Conservation (phyloP, 1,140 invertebrate genomes). For the Scaptomyza montana region DNA sequence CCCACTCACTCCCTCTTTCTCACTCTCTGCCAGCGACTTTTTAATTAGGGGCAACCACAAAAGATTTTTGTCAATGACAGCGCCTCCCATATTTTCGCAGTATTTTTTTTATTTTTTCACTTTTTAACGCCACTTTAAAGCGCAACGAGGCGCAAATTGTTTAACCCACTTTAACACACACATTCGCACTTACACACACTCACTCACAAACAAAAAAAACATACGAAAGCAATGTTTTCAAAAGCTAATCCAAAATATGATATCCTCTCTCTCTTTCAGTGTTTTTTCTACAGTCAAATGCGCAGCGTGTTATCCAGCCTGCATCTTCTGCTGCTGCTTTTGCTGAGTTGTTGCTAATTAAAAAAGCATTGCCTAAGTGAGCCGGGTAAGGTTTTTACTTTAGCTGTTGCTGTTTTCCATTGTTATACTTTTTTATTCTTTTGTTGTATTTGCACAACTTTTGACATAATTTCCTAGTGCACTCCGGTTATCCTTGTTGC, state of each 20-base stretch:
- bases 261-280: conserved; percentile 39
- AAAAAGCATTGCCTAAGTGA: conserved; percentile 38
- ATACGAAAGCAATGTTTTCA: conserved; percentile 23
- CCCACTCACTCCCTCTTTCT: conserved; percentile 14
- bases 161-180: conserved; percentile 38
- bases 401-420: conserved; percentile 10
- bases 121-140: conserved; percentile 32
- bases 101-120: conserved; percentile 1
- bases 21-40: conserved; percentile 48
- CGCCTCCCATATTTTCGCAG: background rate
- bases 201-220: conserved; percentile 9
- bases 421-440: conserved; percentile 13
- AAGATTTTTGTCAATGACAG: conserved; percentile 60
- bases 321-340: background rate
- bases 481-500: conserved; percentile 23
- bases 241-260: conserved; percentile 57
- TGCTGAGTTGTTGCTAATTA: conserved; percentile 37
- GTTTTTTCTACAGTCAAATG: conserved; percentile 42
- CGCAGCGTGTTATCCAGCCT: conserved; percentile 25
- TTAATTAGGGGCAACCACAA: conserved; percentile 80
- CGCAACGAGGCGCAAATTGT: conserved; percentile 40
- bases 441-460: conserved; percentile 59
- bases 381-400: conserved; percentile 39
- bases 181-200: conserved; percentile 11
- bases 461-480: conserved; percentile 62